Evolutionary conservation across 2,888 invertebrate species (phyloP).

Genomic region (Heliconius hortense): DNA sequence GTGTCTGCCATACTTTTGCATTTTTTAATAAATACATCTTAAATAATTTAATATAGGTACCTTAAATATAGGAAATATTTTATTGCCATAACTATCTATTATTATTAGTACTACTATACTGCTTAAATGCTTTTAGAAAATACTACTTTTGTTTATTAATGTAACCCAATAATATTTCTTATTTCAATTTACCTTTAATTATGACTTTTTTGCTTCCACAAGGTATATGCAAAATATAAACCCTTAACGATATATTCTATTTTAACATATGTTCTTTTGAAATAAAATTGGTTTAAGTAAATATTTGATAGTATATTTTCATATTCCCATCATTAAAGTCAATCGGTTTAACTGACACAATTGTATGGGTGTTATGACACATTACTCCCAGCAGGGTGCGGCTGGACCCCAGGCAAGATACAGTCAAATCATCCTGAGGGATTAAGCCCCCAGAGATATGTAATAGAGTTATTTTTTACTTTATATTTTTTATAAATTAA

Average conservation of each 20-base stretch:
- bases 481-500: too few species aligned
- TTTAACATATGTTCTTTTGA: neutral
- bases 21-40: neutral
- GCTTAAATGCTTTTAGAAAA: too few species aligned
- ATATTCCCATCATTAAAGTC: constrained; percentile 31
- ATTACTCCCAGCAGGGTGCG: constrained; percentile 62
- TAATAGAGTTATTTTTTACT: constrained; percentile 28
- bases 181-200: neutral
- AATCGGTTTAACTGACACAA: constrained; percentile 56
- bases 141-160: too few species aligned
- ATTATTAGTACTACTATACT: too few species aligned
- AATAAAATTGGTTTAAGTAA: neutral
- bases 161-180: too few species aligned
- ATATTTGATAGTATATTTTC: constrained; percentile 7
- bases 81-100: too few species aligned
- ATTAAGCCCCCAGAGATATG: constrained; percentile 40
- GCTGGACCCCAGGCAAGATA: constrained; percentile 64
- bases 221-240: neutral
- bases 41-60: neutral
- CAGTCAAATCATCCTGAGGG: constrained; percentile 71
- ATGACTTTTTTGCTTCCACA: neutral
- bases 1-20: neutral
- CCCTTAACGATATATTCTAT: neutral
- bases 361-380: constrained; percentile 76
- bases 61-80: too few species aligned